Conservation (phyloP, 2,888 invertebrate species). For the Ypsolopha scabrella region DNA sequence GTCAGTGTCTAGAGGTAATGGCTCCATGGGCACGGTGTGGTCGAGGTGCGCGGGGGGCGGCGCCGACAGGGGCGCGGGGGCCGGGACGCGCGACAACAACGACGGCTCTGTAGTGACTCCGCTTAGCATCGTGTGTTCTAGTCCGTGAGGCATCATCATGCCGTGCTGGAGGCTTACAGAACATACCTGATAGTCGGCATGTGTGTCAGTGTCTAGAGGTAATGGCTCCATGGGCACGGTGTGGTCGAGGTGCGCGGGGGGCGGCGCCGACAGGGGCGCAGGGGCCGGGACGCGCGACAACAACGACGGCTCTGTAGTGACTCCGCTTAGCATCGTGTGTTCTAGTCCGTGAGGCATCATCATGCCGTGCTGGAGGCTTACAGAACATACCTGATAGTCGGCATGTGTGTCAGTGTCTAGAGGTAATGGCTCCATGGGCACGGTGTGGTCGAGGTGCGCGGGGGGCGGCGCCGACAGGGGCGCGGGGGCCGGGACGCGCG, state of each 20-base stretch:
- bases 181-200: not conserved
- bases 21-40: too few species aligned
- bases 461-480: not conserved
- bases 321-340: not conserved
- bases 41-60: too few species aligned
- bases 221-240: too few species aligned
- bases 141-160: too few species aligned
- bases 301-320: not conserved
- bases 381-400: conserved; percentile 42
- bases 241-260: too few species aligned
- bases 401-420: conserved; percentile 29
- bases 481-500: not conserved
- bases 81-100: too few species aligned
- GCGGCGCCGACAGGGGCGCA: not conserved
- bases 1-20: too few species aligned
- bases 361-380: not conserved
- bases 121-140: too few species aligned
- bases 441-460: conserved; percentile 22
- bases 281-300: not conserved
- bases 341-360: not conserved
- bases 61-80: too few species aligned
- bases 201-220: not conserved
- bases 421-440: conserved; percentile 37
- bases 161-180: too few species aligned
- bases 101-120: too few species aligned